Base-by-base conservation (phyloP, 2,797 vertebrate genomes). In the Lagocephalus sceleratus region DNA sequence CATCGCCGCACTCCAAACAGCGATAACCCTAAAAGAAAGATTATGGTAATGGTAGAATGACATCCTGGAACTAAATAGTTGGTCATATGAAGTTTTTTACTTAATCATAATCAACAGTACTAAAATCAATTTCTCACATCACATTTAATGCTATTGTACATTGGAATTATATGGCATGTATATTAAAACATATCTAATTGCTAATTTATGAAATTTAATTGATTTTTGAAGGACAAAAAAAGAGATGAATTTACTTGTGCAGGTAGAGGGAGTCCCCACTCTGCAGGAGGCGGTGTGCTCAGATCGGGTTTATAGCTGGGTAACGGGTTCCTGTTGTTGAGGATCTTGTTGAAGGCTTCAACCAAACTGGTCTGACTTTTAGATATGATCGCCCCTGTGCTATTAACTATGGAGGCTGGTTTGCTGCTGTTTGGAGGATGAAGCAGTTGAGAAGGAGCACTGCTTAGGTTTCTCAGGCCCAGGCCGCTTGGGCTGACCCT, bases 331-430 rank as follows among this genome's bases (percentile, higher is more conserved):
- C 98, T 99, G 81, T 94, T 94, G 81, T 98, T 99, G 57, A 99
- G 93, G 79, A 99, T 95, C 81, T 94, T 96, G 87, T 99, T 98
- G 76, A 99, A 99, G 45, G 94, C 92, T 41, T 98, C 96, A 38
- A 98, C 96, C 47, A 99, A 83, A 82, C 92, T 96, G 67, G 96
- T 96, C 74, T 98, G 97, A 56, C 90, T 95, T 67, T 94, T 90
- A 4, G 95, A 97, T 52, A 98, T 95, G 69, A 95, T 93, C 0
- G 94, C 93, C 38, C 95, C 93, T 0, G 90, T 85, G 0, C 84
- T 89, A 11, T 92, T 76, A 0, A 94, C 85, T 0, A 93, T 91
- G 0, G 92, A 88, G 0, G 92, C 88, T 0, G 94, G 94, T 60
- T 90, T 92, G 8, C 89, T 91, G 67, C 91, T 84, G 44, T 84